phyloP scores from a whole-genome alignment of 2,888 invertebrate genomes.

The Spisula solida region DNA sequence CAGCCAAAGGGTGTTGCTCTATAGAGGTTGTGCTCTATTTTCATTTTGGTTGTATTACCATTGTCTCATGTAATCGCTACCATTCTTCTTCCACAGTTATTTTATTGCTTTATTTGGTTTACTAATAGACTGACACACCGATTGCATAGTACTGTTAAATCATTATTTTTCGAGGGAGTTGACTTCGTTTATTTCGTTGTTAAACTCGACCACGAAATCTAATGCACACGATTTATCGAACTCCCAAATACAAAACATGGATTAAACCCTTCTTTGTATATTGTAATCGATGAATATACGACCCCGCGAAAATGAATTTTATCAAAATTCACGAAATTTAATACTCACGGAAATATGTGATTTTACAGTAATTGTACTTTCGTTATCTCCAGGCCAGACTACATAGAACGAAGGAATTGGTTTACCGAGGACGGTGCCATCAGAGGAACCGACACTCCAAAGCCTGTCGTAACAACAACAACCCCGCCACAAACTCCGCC shows the following conservation, averaged over 20 bases:
- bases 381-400: not conserved
- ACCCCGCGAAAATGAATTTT: too few relatives aligned
- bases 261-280: not conserved
- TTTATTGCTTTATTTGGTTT: too few relatives aligned
- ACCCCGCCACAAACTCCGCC: not conserved
- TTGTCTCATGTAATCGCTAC: not conserved
- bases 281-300: not conserved
- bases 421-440: not conserved
- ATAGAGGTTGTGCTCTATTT: not conserved
- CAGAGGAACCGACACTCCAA: not conserved
- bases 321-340: too few relatives aligned
- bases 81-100: not conserved
- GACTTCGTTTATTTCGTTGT: too few relatives aligned
- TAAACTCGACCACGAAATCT: too few relatives aligned
- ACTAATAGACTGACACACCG: too few relatives aligned
- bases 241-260: too few relatives aligned
- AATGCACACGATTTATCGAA: too few relatives aligned
- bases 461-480: not conserved
- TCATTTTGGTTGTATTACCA: too few relatives aligned
- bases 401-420: not conserved
- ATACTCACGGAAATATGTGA: too few relatives aligned
- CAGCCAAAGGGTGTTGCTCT: too few relatives aligned
- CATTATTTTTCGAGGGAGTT: too few relatives aligned
- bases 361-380: not conserved
- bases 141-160: not conserved